Evolutionary conservation across 2,113 vertebrate genomes (phyloP), one percentile per base, ranked within the genome.

Genomic region (Megaleporinus macrocephalus): DNA sequence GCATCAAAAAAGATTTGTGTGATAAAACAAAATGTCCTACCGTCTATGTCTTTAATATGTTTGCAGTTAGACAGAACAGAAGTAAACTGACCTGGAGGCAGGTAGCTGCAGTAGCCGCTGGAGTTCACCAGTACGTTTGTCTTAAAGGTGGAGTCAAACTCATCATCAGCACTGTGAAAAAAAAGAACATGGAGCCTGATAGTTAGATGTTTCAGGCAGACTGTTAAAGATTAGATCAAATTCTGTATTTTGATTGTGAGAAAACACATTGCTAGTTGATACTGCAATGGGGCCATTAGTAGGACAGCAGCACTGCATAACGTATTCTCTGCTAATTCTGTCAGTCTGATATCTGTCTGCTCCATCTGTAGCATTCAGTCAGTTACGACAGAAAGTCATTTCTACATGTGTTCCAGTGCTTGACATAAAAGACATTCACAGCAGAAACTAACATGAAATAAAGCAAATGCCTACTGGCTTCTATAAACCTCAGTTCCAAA

Each of bases 121-220:
- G 95, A 95, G 86, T 95, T 95, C 47, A 95, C 94, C 87, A 95
- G 89, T 22, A 95, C 83, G 3, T 95, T 94, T 62, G 93, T 93
- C 88, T 95, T 95, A 79, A 94, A 95, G 83, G 94, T 95, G 73
- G 94, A 94, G 89, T 95, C 95, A 85, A 95, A 95, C 73, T 95
- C 92, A 30, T 95, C 94, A 85, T 95, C 93, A 88, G 94, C 95
- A 88, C 95, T 95, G 89, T 90, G 74, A 63, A 71, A 41, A 78
- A 44, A 79, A 78, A 86, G 22, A 76, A 76, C 16, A 73, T 18
- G 36, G 22, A 73, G 49, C 14, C 18, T 20, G 61, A 79, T 70
- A 36, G 30, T 49, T 63, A 73, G 20, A 80, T 13, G 27, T 66
- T 41, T 24, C 15, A 33, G 9, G 15, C 12, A 33, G 2, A n/a